Conservation (phyloP, 2,888 invertebrate genomes). For the Xiphydria camelus region DNA sequence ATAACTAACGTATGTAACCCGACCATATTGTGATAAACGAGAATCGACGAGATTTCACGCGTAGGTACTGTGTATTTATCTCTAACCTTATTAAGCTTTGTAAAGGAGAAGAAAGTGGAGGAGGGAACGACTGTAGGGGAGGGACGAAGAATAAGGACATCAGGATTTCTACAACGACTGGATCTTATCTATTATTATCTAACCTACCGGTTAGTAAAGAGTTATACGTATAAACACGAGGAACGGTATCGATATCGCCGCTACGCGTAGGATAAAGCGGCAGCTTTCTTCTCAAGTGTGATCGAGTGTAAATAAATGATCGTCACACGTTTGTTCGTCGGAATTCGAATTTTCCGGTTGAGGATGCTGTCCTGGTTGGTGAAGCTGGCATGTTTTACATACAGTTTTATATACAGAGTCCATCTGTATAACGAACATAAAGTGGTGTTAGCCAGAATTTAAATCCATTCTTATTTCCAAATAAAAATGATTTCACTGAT, state of each 20-base stretch:
- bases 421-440: too few species aligned
- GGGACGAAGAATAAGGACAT: not conserved
- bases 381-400: too few species aligned
- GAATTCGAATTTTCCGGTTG: too few species aligned
- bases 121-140: not conserved
- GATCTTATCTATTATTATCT: conserved; percentile 37
- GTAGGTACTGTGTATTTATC: conserved; percentile 6
- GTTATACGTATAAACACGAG: conserved; percentile 1
- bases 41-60: conserved; percentile 12
- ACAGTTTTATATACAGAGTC: too few species aligned
- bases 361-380: too few species aligned
- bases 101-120: too few species aligned
- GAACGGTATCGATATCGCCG: conserved; percentile 32
- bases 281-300: conserved; percentile 41
- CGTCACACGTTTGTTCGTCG: too few species aligned
- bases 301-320: conserved; percentile 41
- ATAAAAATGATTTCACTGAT: too few species aligned
- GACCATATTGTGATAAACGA: conserved; percentile 52
- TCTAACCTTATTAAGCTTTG: too few species aligned
- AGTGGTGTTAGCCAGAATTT: too few species aligned
- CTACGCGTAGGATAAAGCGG: conserved; percentile 37
- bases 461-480: too few species aligned
- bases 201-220: too few species aligned
- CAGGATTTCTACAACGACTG: conserved; percentile 44
- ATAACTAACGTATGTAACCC: conserved; percentile 52